Evolutionary conservation across 2,888 invertebrate species (phyloP), one percentile per base, ranked within the genome.

Genomic region (Aphodius granarius): DNA sequence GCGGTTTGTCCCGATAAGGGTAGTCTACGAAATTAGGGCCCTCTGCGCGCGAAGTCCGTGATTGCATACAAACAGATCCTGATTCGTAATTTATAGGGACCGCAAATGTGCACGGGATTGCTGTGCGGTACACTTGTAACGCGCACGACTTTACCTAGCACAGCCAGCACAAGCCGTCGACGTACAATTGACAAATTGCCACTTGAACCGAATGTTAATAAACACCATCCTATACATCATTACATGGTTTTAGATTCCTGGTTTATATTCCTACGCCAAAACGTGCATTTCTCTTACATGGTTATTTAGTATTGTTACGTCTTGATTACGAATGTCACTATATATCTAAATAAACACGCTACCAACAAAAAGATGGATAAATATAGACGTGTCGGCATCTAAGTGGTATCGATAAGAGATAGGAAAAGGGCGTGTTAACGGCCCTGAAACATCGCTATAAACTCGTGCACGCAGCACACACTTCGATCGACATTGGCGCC

Each of bases 61-160:
- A 68, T 68, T 68, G 68, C 22, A 68, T n/a, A 68, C 68, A 68
- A 68, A 68, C 68, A 68, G 68, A 68, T 68, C 21, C 68, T 68
- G 68, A 68, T 68, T 68, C 68, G 22, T 68, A 68, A 68, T 68
- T 68, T 68, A 68, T 68, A 20, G 68, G 68, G 22, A 22, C 68
- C 68, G 20, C 68, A 68, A 43, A 43, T 43, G 43, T 43, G 43
- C 43, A 43, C 43, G 13, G 43, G 43, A 43, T 43, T 43, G 43
- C 43, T 43, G n/a, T n/a, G 43, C 43, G 43, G 43, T 13, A 43
- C 43, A 43, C 43, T 43, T 43, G 43, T 43, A 13, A 9, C 43
- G 43, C 43, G 13, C 9, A 13, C 43, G 43, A 43, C 43, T 43
- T 43, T 43, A 43, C 43, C 43, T 43, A 43, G 6, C 9, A 9